Evolutionary conservation across 2,113 vertebrate species (phyloP).

Genomic region (Scopus umbretta): DNA sequence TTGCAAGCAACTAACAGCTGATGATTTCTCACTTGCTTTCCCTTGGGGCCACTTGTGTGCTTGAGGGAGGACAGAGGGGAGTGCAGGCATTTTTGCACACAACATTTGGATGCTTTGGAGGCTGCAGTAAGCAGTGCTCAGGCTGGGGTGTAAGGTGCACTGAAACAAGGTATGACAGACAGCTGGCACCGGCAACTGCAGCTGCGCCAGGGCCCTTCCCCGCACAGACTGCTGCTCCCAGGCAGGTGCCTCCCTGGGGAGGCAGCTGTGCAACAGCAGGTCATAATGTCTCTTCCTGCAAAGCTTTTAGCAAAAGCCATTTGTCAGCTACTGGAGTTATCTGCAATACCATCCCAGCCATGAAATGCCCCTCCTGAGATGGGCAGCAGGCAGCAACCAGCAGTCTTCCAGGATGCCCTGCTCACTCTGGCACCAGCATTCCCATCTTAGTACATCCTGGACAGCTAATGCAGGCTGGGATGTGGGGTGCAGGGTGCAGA

Average conservation of each 20-base stretch:
- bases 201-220: neutral
- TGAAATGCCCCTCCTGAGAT: neutral
- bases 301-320: neutral
- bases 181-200: neutral
- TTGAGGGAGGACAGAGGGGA: neutral
- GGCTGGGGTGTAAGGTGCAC: neutral
- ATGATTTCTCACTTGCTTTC: neutral
- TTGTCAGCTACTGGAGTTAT: neutral
- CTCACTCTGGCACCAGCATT: neutral
- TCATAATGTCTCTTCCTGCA: neutral
- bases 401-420: neutral
- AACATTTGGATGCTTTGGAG: neutral
- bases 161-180: neutral
- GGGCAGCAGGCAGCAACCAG: neutral
- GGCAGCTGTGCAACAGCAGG: neutral
- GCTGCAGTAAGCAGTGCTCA: neutral
- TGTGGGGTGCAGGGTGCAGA: neutral
- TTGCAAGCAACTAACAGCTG: accelerated
- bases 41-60: neutral
- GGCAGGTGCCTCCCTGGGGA: accelerated
- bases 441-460: accelerated
- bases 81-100: accelerated
- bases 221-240: neutral
- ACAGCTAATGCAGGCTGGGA: neutral
- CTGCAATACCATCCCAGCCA: neutral